Evolutionary conservation across 2,113 vertebrate genomes (phyloP).

Genomic region (Lates calcarifer): DNA sequence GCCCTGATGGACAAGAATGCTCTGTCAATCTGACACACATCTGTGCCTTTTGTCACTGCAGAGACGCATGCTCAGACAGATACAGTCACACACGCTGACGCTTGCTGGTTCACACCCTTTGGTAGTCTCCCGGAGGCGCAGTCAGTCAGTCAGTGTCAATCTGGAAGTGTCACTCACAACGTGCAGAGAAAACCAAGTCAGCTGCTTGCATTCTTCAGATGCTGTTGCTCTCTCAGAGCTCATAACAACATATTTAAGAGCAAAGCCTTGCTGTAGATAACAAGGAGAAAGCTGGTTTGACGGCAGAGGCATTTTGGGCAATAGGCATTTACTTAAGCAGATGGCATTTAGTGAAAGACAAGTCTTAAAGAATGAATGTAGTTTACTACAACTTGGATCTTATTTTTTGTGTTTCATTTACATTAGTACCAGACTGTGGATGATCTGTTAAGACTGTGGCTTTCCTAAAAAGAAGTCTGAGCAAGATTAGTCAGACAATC

Average conservation of each 20-base stretch:
- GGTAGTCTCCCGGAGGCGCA: constrained; percentile 58
- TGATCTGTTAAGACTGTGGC: not conserved
- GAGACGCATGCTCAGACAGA: constrained; percentile 55
- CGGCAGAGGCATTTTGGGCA: constrained; percentile 12
- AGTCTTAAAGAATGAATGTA: not conserved
- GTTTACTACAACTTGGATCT: not conserved
- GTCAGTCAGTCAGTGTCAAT: constrained; percentile 74
- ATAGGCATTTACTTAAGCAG: constrained; percentile 11
- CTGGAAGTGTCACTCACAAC: constrained; percentile 47
- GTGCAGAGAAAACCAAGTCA: constrained; percentile 56
- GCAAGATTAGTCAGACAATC: no score
- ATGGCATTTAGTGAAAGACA: constrained; percentile 5
- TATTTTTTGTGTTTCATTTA: constrained; percentile 6
- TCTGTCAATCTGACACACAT: constrained; percentile 64
- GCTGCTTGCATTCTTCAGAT: constrained; percentile 47
- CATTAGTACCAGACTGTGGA: not conserved
- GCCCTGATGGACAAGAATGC: constrained; percentile 62
- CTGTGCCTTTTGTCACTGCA: constrained; percentile 65
- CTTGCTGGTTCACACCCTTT: constrained; percentile 61
- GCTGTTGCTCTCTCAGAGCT: constrained; percentile 37
- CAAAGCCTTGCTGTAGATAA: constrained; percentile 21
- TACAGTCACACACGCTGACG: constrained; percentile 52
- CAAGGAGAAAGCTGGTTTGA: constrained; percentile 19
- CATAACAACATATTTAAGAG: constrained; percentile 46
- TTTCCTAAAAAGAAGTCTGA: no score